Base-by-base conservation (phyloP, 2,797 vertebrate genomes). In the Anabas testudineus region DNA sequence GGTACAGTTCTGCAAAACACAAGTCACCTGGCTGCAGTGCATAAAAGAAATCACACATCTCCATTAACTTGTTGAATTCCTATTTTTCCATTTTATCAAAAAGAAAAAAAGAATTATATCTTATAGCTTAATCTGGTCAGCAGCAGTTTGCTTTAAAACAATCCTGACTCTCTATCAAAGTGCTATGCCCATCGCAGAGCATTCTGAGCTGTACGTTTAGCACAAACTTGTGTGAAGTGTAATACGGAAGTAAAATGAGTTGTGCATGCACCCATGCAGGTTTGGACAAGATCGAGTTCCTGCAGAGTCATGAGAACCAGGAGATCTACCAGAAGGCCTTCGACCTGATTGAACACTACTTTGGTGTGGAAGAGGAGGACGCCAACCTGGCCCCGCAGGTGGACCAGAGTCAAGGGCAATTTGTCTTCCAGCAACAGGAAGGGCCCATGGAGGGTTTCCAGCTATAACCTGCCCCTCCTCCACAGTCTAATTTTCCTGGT, bases 311-410 rank as follows among this genome's bases (percentile, higher is more conserved):
- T 0, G 97, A 99, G 89, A 99, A 99, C 92, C 97, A 98, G 83
- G 97, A 99, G 88, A 99, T 99, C 90, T 99, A 99, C 94, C 98
- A 99, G 94, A 99, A 99, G 89, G 98, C 98, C 51, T 99, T 98
- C 7, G 97, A 99, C 78, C 83, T 99, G 49, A 98, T 99, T 0
- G 98, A 99, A 94, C 97, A 98, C 88, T 99, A 99, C 86, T 99
- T 99, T 4, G 97, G 96, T 0, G 96, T 96, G 57, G 98, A 99
- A 80, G 98, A 99, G 0, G 98, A 99, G n/a, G 96, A 97, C 65
- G 88, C 93, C 0, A 89, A 89, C 43, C 90, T 99, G 51, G 96
- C 96, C 15, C 97, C 98, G 2, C 96, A 97, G 79, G 98, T 99
- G 86, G 97, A 99, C 15, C 96, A 97, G 81, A 41, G 14, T 41